Percentiles rank a stretch among this genome's conserved stretches.
These are phyloP conservation scores for Fulmarus glacialis DNA, from an alignment of 2,113 vertebrate genomes.

Conservation along the genomic window DNA sequence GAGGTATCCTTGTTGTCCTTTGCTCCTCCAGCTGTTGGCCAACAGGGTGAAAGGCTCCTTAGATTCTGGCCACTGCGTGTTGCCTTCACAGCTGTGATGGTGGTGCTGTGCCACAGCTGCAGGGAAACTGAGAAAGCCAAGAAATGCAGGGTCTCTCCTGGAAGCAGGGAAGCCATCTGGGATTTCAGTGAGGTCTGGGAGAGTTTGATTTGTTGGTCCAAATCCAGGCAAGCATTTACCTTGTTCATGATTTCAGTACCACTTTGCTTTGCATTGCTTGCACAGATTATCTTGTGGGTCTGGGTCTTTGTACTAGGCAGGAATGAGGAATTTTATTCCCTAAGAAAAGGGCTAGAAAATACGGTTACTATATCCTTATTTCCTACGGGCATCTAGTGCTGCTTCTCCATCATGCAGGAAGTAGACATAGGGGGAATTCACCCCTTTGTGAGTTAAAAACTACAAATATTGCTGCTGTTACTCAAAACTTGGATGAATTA, in stretches of 20 bases:
- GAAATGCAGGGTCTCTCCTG: neutral
- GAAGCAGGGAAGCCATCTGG: neutral
- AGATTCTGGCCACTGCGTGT: neutral
- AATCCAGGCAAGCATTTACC: neutral
- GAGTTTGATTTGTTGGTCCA: neutral
- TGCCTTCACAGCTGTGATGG: neutral
- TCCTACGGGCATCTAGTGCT: neutral
- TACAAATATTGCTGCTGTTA: neutral
- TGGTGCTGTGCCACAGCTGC: neutral
- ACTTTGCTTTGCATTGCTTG: neutral
- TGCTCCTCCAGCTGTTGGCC: neutral
- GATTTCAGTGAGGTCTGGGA: neutral
- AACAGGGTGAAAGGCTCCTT: neutral
- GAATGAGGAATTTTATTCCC: neutral
- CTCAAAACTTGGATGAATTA: neutral
- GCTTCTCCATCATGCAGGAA: neutral
- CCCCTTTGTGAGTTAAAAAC: neutral
- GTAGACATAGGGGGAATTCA: neutral
- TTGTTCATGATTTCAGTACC: neutral
- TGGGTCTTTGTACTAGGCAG: neutral
- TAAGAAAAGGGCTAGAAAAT: neutral
- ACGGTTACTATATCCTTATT: neutral
- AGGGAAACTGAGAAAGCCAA: neutral
- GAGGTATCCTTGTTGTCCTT: neutral
- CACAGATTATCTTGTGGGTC: neutral